Evolutionary conservation across 1,140 invertebrate genomes (phyloP), one percentile per base, ranked within the genome.

Genomic region (Choristoneura fumiferana): DNA sequence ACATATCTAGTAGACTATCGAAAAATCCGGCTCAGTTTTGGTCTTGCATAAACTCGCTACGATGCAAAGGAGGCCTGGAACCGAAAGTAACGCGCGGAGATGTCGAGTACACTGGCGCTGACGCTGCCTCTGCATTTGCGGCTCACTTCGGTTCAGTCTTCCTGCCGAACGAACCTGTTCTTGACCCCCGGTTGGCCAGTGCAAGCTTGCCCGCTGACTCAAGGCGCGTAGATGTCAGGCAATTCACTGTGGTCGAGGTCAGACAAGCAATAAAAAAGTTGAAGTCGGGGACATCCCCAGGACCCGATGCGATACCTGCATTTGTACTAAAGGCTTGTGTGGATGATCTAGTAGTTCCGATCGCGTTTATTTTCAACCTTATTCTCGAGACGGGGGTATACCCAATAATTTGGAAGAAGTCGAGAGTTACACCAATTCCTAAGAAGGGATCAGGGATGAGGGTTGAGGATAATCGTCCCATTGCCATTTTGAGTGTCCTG

Each of bases 381-480:
- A 3, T 34, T 1, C 8, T 53, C 1, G 9, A 34, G 34, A 12
- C 22, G 1, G 49, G 49, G 0, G 6, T 3, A 1, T 53, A 53
- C 12, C 49, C 49, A 6, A 29, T 1, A n/a, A 2, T 14, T 3
- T 43, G 40, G 40, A 43, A 43, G 40, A n/a, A 8, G 13, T 43
- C 40, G 2, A 5, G 40, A n/a, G 40, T 43, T 17, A 29, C 22
- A 29, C 22, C 22, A 3, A 29, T 29, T 6, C 22, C 22, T n/a
- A 39, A 39, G 5, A 12, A 17, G 29, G 49, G 49, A 6, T 12
- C 22, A n/a, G 34, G 12, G 12, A 2, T 14, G 6, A 4, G 8
- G 12, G 49, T 53, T 4, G 49, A 53, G 12, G 34, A 53, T 12
- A 13, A 53, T 53, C 22, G 49, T 1, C 49, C 49, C 1, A 34